Base-by-base conservation (phyloP, 1,140 invertebrate genomes). In the Drosophila navojoa region DNA sequence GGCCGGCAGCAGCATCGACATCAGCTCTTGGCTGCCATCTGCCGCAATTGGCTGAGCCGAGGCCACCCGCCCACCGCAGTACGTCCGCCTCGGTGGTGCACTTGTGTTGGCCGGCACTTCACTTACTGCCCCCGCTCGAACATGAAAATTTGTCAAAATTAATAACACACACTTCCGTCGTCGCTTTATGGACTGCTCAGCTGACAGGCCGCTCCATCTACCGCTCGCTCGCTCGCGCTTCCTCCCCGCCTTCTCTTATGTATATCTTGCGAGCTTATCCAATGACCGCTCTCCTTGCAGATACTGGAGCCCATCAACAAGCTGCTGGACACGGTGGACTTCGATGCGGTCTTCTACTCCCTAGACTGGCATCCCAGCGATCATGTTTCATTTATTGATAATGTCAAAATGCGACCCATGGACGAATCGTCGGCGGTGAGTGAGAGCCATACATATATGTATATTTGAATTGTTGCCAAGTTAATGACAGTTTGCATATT, bases 321-420 rank as follows among this genome's bases (percentile, higher is more conserved):
- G 49, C 92, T 99, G 13, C 92, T 99, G 76, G 96, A 97, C 40
- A 95, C 94, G 0, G 96, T 97, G 16, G 94, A 95, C 57, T 99
- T 99, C 92, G 96, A 99, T 92, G 94, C 95, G 2, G 95, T 99
- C n/a, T 97, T 98, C 90, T 99, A 99, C 93, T 98, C 98, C 1
- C 93, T 97, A 59, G 98, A 99, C 93, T 99, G 98, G 98, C 98
- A 99, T 94, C 98, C 98, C 0, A 95, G 95, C 35, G 96, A 99
- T 93, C 98, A 99, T 93, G 96, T 99, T 22, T 99, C 98, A 13
- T 99, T 99, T 92, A 96, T 98, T 72, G 98, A 98, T 86, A 99
- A 98, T 93, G 94, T 98, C 45, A 93, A 94, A 53, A 93, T 94
- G 81, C 92, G 96, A 22, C 95, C 95, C 69, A 91, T 97, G 45